Base-by-base conservation (phyloP, 2,113 vertebrate species). In the Pelvicachromis taeniatus region DNA sequence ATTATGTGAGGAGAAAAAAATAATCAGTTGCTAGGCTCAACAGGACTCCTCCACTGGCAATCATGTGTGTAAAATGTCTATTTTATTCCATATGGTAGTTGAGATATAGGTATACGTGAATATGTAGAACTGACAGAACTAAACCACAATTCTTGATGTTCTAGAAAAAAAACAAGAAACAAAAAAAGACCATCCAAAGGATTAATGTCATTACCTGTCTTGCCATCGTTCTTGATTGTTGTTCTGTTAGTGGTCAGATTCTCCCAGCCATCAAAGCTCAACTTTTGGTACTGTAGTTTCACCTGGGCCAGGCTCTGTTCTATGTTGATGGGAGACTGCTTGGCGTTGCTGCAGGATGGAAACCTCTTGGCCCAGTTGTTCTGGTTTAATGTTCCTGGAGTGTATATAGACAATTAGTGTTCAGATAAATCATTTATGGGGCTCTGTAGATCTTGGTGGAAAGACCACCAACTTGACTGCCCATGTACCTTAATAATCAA, bases 301-400 rank as follows among this genome's bases (percentile, higher is more conserved):
- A 99, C 97, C 95, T 97, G 98, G 12, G 97, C 96, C 89, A 99
- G 95, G 90, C 95, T 96, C 95, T 98, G 98, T 91, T 99, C 97
- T 68, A 99, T 97, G 95, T 99, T 97, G 88, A 99, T 97, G 75
- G 99, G 99, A 1, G 98, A 99, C 53, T 99, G 99, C 88, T 97
- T 98, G 94, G 97, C 97, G 87, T 97, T 98, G 93, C 97, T 99
- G 93, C 99, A 99, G 80, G 95, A 96, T 61, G 99, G 97, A 56
- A 98, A 99, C 95, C 97, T 99, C 95, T 97, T 99, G 70, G 96
- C 96, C 99, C 99, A 99, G 90, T 97, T 97, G 89, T 97, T 97
- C 95, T 98, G 98, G 95, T 98, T 98, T 91, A 99, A 91, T 82
- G 97, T 97, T 94, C 98, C 99, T 99, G 93, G 8, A 53, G 14